Conservation (phyloP, 2,113 vertebrate species). For the Origma solitaria region DNA sequence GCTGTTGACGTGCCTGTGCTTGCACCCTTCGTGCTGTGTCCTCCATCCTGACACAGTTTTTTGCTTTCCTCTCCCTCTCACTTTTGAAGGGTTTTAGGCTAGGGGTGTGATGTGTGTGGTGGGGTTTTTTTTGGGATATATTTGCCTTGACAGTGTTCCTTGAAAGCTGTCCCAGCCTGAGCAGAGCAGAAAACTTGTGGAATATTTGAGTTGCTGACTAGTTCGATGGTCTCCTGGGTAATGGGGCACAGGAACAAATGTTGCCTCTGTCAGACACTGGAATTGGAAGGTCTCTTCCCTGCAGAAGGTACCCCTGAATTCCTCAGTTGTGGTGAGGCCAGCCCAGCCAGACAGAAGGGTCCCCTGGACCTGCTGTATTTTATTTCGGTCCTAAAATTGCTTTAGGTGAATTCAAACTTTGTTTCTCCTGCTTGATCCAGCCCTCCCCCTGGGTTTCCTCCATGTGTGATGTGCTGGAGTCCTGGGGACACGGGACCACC, state of each 20-base stretch:
- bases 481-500: accelerated
- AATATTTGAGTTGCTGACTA: neutral
- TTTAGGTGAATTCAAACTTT: neutral
- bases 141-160: neutral
- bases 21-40: conserved; percentile 13
- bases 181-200: neutral
- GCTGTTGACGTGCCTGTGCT: conserved; percentile 26
- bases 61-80: neutral
- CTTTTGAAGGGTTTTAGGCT: neutral
- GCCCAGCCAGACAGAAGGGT: neutral
- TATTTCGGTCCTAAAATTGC: neutral
- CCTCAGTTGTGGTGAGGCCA: neutral
- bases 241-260: neutral
- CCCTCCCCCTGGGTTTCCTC: neutral
- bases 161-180: neutral
- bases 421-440: neutral
- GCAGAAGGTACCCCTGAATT: neutral
- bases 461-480: neutral
- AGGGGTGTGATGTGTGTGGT: neutral
- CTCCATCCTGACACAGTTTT: conserved; percentile 26
- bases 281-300: neutral
- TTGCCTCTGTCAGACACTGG: neutral
- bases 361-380: accelerated
- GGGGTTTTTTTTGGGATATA: neutral
- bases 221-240: neutral